Base-by-base conservation (phyloP, 2,113 vertebrate genomes). In the Zosterops lateralis region DNA sequence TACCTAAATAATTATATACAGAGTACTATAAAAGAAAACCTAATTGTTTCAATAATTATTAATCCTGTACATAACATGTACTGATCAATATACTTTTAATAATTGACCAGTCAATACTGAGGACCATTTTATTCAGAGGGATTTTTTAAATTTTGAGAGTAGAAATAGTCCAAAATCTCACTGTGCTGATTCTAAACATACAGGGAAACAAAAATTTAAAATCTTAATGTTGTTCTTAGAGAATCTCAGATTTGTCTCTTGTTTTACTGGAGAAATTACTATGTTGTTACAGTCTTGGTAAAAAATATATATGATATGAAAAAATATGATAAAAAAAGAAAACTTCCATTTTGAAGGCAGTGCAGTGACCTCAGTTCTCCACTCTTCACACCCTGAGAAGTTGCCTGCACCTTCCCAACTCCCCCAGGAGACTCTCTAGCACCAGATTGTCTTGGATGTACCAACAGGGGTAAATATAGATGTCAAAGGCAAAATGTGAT, bases 121-220 rank as follows among this genome's bases (percentile, higher is more conserved):
- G 24, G 24, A 48, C 8, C 17, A 24, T 22, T 87, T 89, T 44
- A 60, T n/a, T 74, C 16, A 50, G 64, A 40, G 17, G n/a, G 44
- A 28, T 56, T 75, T 86, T 86, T 75, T 22, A 71, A 34, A 6
- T 7, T 78, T 87, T 51, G 36, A 32, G 57, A 67, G 21, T 44
- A 7, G 62, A 81, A 84, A 36, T 44, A 7, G 4, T 31, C 17
- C 17, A 61, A 53, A 77, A 77, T 2, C 18, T 84, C 38, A 31
- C 9, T 36, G 20, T 72, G 10, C 38, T 82, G 16, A 10, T 25
- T 64, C 18, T 76, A 60, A 85, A 57, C 4, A 9, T 8, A 56
- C 2, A 57, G 17, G 14, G 17, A 5, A 34, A 53, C 3, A 28
- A 6, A 1, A 6, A 7, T 15, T 1, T 3, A 73, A 77, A 0